phyloP scores from a whole-genome alignment of 2,888 invertebrate species.

The Amiota communis region DNA sequence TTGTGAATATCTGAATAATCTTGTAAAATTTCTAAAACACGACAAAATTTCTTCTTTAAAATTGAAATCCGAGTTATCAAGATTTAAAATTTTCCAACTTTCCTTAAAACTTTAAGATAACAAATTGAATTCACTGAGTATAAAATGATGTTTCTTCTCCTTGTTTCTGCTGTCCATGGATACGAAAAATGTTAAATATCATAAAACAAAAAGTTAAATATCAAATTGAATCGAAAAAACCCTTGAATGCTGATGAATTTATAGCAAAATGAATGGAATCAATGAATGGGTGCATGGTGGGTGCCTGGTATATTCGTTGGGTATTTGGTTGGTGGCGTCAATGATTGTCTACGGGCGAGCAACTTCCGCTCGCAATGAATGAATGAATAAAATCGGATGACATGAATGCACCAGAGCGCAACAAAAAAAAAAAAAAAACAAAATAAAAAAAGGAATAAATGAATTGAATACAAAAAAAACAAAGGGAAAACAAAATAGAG shows the following conservation, averaged over 20 bases:
- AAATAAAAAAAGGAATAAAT: constrained; percentile 33
- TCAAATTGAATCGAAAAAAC: neutral
- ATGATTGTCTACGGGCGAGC: constrained; percentile 31
- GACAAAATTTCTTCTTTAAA: too few species aligned
- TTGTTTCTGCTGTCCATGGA: neutral
- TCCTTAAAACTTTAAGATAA: too few species aligned
- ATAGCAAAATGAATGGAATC: neutral
- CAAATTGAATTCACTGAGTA: neutral
- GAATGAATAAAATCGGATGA: constrained; percentile 20
- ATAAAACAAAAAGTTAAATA: constrained; percentile 1
- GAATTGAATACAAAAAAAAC: constrained; percentile 29
- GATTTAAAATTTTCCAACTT: too few species aligned
- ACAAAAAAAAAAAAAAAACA: neutral
- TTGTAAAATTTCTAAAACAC: too few species aligned
- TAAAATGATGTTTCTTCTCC: neutral
- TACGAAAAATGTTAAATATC: neutral
- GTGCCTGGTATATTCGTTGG: neutral
- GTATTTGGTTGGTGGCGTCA: neutral
- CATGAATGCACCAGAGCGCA: constrained; percentile 32
- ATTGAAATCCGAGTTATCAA: too few species aligned
- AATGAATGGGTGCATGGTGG: neutral
- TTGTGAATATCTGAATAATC: too few species aligned
- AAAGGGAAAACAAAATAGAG: constrained; percentile 13
- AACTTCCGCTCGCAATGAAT: constrained; percentile 55
- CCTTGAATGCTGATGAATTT: constrained; percentile 13